Conservation (phyloP, 37 sponge, comb jelly and placozoan genomes). For the Dysidea cf. avara region DNA sequence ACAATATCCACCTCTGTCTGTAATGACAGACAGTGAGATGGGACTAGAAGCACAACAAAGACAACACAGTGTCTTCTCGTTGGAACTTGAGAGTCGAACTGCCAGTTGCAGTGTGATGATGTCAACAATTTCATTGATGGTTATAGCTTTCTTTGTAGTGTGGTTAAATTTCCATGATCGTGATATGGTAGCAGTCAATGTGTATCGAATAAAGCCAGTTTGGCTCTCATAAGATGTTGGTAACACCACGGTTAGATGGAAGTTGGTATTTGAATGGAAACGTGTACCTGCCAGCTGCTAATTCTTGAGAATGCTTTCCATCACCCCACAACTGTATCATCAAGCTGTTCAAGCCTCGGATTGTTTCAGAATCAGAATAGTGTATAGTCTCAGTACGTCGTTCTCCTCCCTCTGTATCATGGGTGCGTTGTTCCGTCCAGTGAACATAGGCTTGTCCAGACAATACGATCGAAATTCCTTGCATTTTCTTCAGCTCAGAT, state of each 20-base stretch:
- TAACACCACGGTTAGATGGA: slow-evolving; percentile 9
- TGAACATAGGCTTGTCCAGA: slow-evolving; percentile 56
- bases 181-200: slow-evolving; percentile 39
- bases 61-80: slow-evolving; percentile 63
- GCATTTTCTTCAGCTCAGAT: slow-evolving; percentile 23
- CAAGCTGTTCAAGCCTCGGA: slow-evolving; percentile 28
- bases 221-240: slow-evolving; percentile 26
- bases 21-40: slow-evolving; percentile 33
- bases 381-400: slow-evolving; percentile 36
- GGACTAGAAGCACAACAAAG: slow-evolving; percentile 75
- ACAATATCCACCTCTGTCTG: slow-evolving; percentile 59
- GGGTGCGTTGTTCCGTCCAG: slow-evolving; percentile 54
- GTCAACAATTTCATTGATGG: slow-evolving; percentile 38
- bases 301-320: slow-evolving; percentile 2
- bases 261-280: slow-evolving; percentile 42
- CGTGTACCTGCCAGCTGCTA: slow-evolving; percentile 33
- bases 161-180: slow-evolving; percentile 58
- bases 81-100: slow-evolving; percentile 11
- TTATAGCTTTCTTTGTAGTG: slow-evolving; percentile 14
- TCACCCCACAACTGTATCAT: slow-evolving; percentile 24
- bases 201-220: slow-evolving; percentile 59
- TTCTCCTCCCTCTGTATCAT: slow-evolving; percentile 25
- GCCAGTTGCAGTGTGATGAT: slow-evolving; percentile 38
- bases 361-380: slow-evolving; percentile 29
- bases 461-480: slow-evolving; percentile 36